These are phyloP conservation scores for Corynorhinus townsendii DNA, from an alignment of 2,113 vertebrate species.

Conservation along the genomic window DNA sequence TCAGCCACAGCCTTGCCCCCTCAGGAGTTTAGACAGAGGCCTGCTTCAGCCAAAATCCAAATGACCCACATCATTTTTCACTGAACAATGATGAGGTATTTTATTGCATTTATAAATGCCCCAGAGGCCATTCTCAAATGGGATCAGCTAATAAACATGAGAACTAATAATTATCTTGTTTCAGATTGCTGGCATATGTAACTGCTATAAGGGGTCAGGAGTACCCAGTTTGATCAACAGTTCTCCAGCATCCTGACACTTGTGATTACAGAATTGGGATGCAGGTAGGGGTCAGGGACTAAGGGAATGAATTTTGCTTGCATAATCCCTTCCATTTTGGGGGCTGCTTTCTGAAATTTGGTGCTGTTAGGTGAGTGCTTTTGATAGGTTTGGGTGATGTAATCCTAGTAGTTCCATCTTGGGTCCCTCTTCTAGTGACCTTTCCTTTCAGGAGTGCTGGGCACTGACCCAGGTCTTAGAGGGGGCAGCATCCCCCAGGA, in stretches of 20 bases:
- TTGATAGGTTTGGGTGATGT: background rate
- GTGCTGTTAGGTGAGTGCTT: background rate
- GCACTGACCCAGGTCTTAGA: background rate
- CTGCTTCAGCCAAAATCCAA: conserved; percentile 17
- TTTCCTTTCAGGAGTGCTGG: background rate
- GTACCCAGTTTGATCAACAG: conserved; percentile 40
- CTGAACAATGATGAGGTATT: conserved; percentile 38
- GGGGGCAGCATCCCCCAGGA: background rate
- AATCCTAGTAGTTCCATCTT: background rate
- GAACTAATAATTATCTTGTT: conserved; percentile 62
- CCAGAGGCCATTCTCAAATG: conserved; percentile 63
- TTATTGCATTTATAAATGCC: conserved; percentile 50
- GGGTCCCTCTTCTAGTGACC: background rate
- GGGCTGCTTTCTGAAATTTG: background rate
- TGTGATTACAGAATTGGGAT: background rate
- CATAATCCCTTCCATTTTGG: background rate
- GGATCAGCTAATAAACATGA: conserved; percentile 58
- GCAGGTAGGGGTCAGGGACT: conserved; percentile 9
- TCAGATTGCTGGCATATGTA: conserved; percentile 35
- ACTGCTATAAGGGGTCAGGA: conserved; percentile 37
- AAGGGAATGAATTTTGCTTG: background rate
- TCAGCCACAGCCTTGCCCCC: background rate
- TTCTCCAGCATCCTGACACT: background rate
- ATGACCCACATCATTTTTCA: conserved; percentile 24
- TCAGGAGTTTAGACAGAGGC: background rate